Base-by-base conservation (phyloP, 2,797 vertebrate genomes). In the Chelon labrosus region DNA sequence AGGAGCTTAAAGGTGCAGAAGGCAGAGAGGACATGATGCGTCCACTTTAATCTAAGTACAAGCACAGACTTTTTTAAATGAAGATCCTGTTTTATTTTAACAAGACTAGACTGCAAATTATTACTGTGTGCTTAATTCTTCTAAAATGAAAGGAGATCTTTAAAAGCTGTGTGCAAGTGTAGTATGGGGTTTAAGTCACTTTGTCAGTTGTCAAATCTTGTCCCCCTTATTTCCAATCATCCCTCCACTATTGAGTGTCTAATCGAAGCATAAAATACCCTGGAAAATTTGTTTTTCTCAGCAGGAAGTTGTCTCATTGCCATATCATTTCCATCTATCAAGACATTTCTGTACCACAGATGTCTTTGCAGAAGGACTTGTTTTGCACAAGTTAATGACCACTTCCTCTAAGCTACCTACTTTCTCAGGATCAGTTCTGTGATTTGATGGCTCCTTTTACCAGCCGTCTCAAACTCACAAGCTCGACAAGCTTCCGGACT, bases 1-100 rank as follows among this genome's bases (percentile, higher is more conserved):
- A 37, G 51, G 8, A n/a, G 70, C 19, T 63, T 22, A 47, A 70
- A 47, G 25, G 31, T 47, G 59, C 17, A n/a, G 46, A 17, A 47
- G 17, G 16, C n/a, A 47, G 5, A 47, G 46, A 10, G 31, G 31
- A 35, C 31, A 35, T 8, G 31, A 35, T 35, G 31, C 7, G 31
- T 31, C 31, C 31, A 6, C 31, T 35, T 35, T 31, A 16, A 44
- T 17, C 14, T 11, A 5, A 10, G 44, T n/a, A 19, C 44, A 47
- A 17, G 16, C 44, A 19, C 17, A 3, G 44, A 47, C 16, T 47
- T 19, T 20, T 16, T 37, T 12, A 31, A 25, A 54, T 61, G 46
- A 2, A 19, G 50, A 59, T 4, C 10, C 54, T 37, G 19, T 20
- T 39, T 50, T 57, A 8, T 47, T 52, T 52, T 5, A 31, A 20